Base-by-base conservation (phyloP, 2,113 vertebrate species). In the Actinemys pallida region DNA sequence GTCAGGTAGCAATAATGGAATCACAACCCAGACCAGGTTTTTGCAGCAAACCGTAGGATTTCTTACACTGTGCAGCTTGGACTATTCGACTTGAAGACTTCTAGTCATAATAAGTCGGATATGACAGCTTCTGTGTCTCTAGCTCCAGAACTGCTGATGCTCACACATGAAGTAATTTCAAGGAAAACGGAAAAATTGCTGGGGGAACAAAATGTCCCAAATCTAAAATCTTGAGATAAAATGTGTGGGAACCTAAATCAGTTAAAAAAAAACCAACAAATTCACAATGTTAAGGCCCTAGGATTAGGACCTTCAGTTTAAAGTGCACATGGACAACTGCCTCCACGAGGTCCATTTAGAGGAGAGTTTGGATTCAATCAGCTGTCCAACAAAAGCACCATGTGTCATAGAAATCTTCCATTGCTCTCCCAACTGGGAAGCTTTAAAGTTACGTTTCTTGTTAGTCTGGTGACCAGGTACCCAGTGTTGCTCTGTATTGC, bases 301-400 rank as follows among this genome's bases (percentile, higher is more conserved):
- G 65, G 75, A 86, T 83, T 88, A 95, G 90, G 95, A 93, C 81
- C 52, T 83, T 92, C 85, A 93, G 52, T 88, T 92, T 91, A 95
- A 97, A 97, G 95, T 95, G 91, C 95, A 91, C 76, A 62, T 4
- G 69, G 92, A 56, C 88, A 95, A 62, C 79, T 94, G 81, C 65
- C 54, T 93, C 83, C 79, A 91, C n/a, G 69, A 56, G 10, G 0
- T 88, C 45, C 42, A 86, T 75, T 62, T 42, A 90, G 29, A 8
- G 79, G 81, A 62, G 94, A 3, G 65, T 14, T 25, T 10, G 80
- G 69, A 89, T 57, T 53, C 72, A 88, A 80, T 5, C 81, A 93
- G 76, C 92, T 95, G 84, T 50, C 91, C 50, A 49, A 86, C 54
- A 53, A 94, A 93, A 98, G 98, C 98, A 98, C 97, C 97, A 94